Evolutionary conservation across 2,113 vertebrate genomes (phyloP).

Genomic region (Phoenicopterus ruber): DNA sequence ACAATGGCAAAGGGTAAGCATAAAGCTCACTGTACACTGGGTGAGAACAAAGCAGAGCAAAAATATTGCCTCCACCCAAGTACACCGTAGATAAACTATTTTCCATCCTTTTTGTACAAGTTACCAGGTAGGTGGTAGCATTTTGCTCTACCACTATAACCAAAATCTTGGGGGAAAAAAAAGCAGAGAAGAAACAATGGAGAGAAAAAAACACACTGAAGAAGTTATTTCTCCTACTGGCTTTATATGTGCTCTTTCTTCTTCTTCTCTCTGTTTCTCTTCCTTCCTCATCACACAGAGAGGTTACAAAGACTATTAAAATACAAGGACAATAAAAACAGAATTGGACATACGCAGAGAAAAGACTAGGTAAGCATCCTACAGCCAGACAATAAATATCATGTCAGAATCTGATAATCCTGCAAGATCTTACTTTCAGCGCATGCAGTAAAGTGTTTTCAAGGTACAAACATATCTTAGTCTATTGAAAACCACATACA

Average conservation of each 20-base stretch:
- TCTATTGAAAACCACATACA: neutral
- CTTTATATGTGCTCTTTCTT: neutral
- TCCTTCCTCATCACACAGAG: neutral
- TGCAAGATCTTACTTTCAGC: neutral
- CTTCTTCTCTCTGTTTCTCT: neutral
- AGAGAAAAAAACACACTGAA: neutral
- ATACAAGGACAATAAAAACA: neutral
- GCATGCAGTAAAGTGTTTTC: neutral
- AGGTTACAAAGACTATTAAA: neutral
- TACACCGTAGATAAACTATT: neutral
- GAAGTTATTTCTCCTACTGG: neutral
- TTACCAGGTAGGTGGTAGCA: neutral
- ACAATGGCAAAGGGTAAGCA: neutral
- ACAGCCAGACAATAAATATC: neutral
- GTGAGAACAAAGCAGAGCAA: neutral
- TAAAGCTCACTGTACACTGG: neutral
- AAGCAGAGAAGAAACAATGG: neutral
- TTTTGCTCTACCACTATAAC: neutral
- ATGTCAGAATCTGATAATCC: neutral
- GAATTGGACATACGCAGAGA: neutral
- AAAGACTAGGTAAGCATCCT: neutral
- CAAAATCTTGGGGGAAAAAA: neutral
- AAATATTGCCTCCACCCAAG: neutral
- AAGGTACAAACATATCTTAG: neutral
- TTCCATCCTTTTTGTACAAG: neutral